Percentiles rank a stretch among this genome's conserved stretches.
These are phyloP conservation scores for Melospiza georgiana DNA, from an alignment of 2,113 vertebrate genomes.

Conservation along the genomic window DNA sequence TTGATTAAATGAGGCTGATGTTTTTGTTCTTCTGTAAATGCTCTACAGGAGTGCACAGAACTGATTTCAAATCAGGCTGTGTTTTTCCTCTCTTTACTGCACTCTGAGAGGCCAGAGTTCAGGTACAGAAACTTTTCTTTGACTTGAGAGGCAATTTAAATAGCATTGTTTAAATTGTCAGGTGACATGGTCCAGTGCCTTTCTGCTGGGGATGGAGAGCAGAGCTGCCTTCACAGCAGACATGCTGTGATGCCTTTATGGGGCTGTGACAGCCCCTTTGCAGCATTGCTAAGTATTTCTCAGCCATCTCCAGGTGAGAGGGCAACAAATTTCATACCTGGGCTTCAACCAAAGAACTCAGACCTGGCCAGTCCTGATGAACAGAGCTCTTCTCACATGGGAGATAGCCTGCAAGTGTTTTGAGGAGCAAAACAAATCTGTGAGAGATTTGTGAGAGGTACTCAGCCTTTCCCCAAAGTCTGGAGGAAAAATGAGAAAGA, in stretches of 20 bases:
- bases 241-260: not conserved
- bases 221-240: not conserved
- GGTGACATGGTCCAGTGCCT: not conserved
- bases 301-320: not conserved
- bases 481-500: not conserved
- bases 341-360: not conserved
- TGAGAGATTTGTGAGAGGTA: not conserved
- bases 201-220: not conserved
- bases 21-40: not conserved
- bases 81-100: not conserved
- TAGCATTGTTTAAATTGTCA: not conserved
- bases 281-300: not conserved
- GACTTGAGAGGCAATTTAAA: slow-evolving; percentile 35
- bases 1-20: not conserved
- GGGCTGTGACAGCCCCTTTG: not conserved
- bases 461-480: not conserved
- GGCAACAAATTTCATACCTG: not conserved
- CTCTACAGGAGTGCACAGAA: slow-evolving; percentile 3
- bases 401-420: not conserved
- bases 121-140: slow-evolving; percentile 12
- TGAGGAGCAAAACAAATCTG: not conserved
- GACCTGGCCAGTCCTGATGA: not conserved
- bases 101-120: not conserved
- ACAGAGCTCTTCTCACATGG: not conserved
- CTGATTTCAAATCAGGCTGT: not conserved